Base-by-base conservation (phyloP, 2,113 vertebrate genomes). In the Phyllostomus discolor region DNA sequence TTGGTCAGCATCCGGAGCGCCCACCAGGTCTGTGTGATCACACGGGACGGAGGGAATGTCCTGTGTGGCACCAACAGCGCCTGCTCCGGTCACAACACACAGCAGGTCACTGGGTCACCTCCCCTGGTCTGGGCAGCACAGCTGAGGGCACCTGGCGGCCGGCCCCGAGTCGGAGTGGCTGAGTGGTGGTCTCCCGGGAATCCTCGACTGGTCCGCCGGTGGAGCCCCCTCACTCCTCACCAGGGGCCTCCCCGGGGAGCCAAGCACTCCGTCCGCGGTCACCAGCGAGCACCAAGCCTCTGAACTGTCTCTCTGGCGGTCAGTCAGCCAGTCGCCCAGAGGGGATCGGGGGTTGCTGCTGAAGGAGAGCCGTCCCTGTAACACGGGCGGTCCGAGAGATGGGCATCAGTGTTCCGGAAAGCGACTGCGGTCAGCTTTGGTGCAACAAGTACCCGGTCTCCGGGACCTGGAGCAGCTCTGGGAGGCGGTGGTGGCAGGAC, bases 321-420 rank as follows among this genome's bases (percentile, higher is more conserved):
- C 38, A 76, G 73, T 28, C 5, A 46, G 86, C 78, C 75, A 87
- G 86, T 95, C 92, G 28, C 90, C 7, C 0, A n/a, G 78, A 95
- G 62, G 35, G 94, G 91, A 57, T 95, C 91, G 38, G 69, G 31
- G 76, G 94, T 88, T 94, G 95, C 73, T 95, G 95, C 88, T 88
- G 54, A 95, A 96, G 79, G 79, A 86, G 86, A 79, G 57, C 9
- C 46, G 62, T 82, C 81, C 54, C 31, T 95, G 95, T 76, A 81
- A 96, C 90, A 95, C 76, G 78, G 92, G 35, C 82, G 84, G 64
- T 15, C 14, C 17, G 2, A 15, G 70, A 6, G 0, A 85, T 91
- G 26, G 26, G 8, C 97, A 97, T 98, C 96, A 98, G 96, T n/a
- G 67, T 97, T 97, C 97, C 96, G 96, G 84, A 92, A 82, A 84